Base-by-base conservation (phyloP, 1,140 invertebrate genomes). In the Onthophagus taurus region DNA sequence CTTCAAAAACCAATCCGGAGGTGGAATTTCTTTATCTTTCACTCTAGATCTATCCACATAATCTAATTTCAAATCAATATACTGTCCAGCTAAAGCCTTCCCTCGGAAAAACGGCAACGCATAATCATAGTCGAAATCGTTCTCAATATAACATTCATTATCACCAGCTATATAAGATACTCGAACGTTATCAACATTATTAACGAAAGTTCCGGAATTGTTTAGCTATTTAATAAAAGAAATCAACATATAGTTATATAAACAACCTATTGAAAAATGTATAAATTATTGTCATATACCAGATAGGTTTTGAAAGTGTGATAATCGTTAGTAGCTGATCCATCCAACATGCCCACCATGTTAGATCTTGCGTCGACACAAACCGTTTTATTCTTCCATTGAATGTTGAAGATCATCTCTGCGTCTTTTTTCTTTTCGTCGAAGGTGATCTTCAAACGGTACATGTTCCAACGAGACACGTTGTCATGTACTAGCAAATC, bases 301-400 rank as follows among this genome's bases (percentile, higher is more conserved):
- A 67, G 45, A 48, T 67, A 67, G 4, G 60, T 61, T 52, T 66
- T 65, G 39, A 67, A 67, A 31, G 52, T 56, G 42, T 59, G 49
- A 52, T 57, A 66, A 51, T 61, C 58, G 12, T 61, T 62, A 6
- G 60, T 59, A 9, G 62, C 48, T 6, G 59, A 55, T 11, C 59
- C 58, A 39, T 67, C 65, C 42, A 57, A 61, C 42, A 65, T 55
- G 38, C 58, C 59, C 11, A 65, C 57, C 35, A 67, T 57, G 38
- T 58, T 64, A 23, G 53, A 52, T 21, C 53, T 53, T 33, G 61
- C 58, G 39, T 57, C 59, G 33, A 48, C 56, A 43, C 55, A 54
- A 23, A 50, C 51, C 1, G 57, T 41, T 35, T 51, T 53, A 42
- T 59, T 61, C 52, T 61, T 65, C 65, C 65, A 67, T 41, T 61